Percentiles rank a stretch among this genome's conserved stretches.
Evolutionary conservation across 2,113 vertebrate genomes (phyloP).

Genomic region (Cyanoderma ruficeps): DNA sequence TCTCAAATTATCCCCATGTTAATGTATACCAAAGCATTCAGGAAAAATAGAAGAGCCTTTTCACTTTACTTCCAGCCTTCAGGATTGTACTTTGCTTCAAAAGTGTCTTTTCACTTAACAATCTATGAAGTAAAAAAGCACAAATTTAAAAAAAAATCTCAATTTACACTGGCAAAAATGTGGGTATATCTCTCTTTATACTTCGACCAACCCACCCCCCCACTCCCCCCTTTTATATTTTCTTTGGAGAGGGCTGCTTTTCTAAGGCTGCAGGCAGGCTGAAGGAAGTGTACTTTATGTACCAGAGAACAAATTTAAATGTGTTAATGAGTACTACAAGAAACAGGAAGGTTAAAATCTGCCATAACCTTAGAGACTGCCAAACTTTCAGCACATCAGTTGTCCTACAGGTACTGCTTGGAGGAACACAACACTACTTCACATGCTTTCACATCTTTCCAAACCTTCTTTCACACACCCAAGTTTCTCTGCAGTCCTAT

Average conservation of each 20-base stretch:
- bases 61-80: not conserved
- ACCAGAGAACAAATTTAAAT: not conserved
- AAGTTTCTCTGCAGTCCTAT: not conserved
- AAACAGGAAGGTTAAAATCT: not conserved
- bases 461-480: not conserved
- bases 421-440: not conserved
- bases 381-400: not conserved
- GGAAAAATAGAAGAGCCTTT: not conserved
- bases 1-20: not conserved
- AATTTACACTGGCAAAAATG: not conserved
- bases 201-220: too few species aligned
- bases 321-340: not conserved
- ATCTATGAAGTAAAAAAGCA: not conserved
- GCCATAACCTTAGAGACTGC: not conserved
- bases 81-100: not conserved
- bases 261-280: not conserved
- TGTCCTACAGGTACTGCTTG: not conserved
- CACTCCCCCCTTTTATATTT: rapidly evolving
- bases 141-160: not conserved
- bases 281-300: not conserved
- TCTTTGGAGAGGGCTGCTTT: not conserved
- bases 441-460: not conserved
- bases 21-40: not conserved
- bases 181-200: not conserved
- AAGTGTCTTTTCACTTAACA: not conserved